These are phyloP conservation scores for Drosophila glabriapex DNA, from an alignment of 2,888 invertebrate species.

Conservation along the genomic window DNA sequence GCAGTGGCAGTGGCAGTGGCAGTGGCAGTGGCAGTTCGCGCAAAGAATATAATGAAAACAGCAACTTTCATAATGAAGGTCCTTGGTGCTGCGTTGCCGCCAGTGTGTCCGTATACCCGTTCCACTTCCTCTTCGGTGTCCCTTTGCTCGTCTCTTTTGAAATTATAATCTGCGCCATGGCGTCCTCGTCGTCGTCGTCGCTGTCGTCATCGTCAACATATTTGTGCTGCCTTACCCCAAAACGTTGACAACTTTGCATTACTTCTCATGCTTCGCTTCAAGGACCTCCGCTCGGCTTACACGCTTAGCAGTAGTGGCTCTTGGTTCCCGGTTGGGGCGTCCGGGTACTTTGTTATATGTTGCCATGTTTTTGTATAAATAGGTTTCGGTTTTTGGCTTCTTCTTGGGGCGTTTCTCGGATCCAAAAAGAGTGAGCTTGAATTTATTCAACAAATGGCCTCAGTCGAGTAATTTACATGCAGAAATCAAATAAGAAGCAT, in stretches of 20 bases:
- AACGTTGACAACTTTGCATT: constrained; percentile 46
- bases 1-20: constrained; percentile 8
- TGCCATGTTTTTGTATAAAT: constrained; percentile 65
- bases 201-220: constrained; percentile 40
- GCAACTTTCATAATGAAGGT: constrained; percentile 82
- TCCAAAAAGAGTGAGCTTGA: constrained; percentile 31
- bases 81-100: constrained; percentile 51
- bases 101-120: constrained; percentile 24
- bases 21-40: constrained; percentile 30
- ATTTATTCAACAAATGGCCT: constrained; percentile 72
- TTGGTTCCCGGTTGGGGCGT: constrained; percentile 42
- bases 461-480: constrained; percentile 77
- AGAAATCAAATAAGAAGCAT: constrained; percentile 75
- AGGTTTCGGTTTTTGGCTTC: constrained; percentile 57
- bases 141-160: constrained; percentile 72
- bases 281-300: constrained; percentile 70
- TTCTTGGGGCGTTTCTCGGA: constrained; percentile 31
- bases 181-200: constrained; percentile 33
- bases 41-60: constrained; percentile 83
- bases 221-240: constrained; percentile 34
- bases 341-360: constrained; percentile 31
- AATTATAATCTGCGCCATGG: constrained; percentile 82
- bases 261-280: constrained; percentile 51
- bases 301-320: constrained; percentile 59
- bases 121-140: constrained; percentile 14